Evolutionary conservation across 2,797 vertebrate genomes (phyloP), one percentile per base, ranked within the genome.

Genomic region (Melanotaenia boesemani): DNA sequence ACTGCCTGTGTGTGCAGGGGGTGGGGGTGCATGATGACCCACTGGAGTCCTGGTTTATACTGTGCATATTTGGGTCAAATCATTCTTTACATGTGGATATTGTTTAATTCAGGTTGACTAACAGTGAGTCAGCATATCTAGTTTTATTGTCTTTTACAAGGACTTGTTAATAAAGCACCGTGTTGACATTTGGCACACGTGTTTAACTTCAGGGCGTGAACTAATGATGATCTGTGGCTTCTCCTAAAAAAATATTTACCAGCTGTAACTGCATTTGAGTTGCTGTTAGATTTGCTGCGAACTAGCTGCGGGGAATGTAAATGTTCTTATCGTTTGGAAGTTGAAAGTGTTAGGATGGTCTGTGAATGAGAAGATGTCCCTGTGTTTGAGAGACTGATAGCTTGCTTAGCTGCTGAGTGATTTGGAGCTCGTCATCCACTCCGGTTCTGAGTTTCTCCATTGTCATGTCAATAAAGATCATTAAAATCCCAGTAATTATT

Each of bases 161-260:
- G 56, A 37, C 28, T 44, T 15, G 48, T 72, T 66, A 37, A 65
- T 39, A 24, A 28, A n/a, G 55, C 15, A 61, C 16, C 24, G 4
- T 20, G 39, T 37, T 74, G 67, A 50, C 56, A 20, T 8, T 24
- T 74, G 70, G 66, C 30, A 65, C 16, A n/a, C 20, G 8, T 80
- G 77, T 86, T 81, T 84, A 75, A 68, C 66, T 80, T 82, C 28
- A 70, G 83, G 83, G 74, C 65, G 76, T 77, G 64, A 72, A 61
- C 67, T 10, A 34, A 20, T 37, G 48, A 67, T 61, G 55, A 30
- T 78, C 82, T 78, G 67, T 11, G 63, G 61, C 30, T 18, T 36
- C 57, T n/a, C 9, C 2, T 2, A 5, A 37, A 16, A 26, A 2
- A 48, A 15, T 55, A 62, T 72, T 75, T 70, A 8, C 41, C 26